Evolutionary conservation across 2,797 vertebrate species (phyloP).

Genomic region (Microhierax caerulescens): DNA sequence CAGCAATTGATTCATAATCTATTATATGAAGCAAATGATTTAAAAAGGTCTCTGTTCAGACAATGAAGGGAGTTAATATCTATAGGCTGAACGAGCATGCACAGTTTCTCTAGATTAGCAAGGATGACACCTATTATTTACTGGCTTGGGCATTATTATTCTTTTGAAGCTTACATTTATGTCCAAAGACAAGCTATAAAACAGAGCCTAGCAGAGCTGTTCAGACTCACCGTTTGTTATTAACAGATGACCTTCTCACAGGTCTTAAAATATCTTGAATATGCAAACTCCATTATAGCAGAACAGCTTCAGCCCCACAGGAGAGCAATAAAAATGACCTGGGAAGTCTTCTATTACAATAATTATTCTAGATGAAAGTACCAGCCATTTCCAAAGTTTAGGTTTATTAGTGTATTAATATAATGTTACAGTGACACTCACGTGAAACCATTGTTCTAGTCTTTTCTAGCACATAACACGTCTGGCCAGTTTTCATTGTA

Average conservation of each 20-base stretch:
- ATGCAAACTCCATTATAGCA: slow-evolving; percentile 46
- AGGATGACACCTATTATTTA: slow-evolving; percentile 23
- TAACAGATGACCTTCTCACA: slow-evolving; percentile 37
- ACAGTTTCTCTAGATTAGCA: slow-evolving; percentile 20
- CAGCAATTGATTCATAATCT: slow-evolving; percentile 37
- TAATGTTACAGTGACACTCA: neutral
- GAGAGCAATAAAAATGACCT: slow-evolving; percentile 42
- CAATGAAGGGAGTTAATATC: neutral
- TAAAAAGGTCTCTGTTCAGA: slow-evolving; percentile 44
- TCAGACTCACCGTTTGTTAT: neutral
- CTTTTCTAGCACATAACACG: neutral
- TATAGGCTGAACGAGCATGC: neutral
- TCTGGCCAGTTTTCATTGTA: neutral
- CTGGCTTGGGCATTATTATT: slow-evolving; percentile 11
- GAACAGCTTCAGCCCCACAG: slow-evolving; percentile 31
- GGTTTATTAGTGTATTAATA: slow-evolving; percentile 13
- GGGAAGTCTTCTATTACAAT: slow-evolving; percentile 8
- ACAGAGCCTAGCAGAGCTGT: neutral
- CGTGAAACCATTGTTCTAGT: neutral
- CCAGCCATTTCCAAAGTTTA: slow-evolving; percentile 23
- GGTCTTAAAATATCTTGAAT: slow-evolving; percentile 31
- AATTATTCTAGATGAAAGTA: slow-evolving; percentile 38
- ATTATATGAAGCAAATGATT: slow-evolving; percentile 34
- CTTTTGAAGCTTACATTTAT: slow-evolving; percentile 22
- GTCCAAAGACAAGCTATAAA: neutral